Percentiles rank a stretch among this genome's conserved stretches.
These are phyloP conservation scores for Drosophila willistoni DNA, from an alignment of 1,140 invertebrate species.

Conservation along the genomic window DNA sequence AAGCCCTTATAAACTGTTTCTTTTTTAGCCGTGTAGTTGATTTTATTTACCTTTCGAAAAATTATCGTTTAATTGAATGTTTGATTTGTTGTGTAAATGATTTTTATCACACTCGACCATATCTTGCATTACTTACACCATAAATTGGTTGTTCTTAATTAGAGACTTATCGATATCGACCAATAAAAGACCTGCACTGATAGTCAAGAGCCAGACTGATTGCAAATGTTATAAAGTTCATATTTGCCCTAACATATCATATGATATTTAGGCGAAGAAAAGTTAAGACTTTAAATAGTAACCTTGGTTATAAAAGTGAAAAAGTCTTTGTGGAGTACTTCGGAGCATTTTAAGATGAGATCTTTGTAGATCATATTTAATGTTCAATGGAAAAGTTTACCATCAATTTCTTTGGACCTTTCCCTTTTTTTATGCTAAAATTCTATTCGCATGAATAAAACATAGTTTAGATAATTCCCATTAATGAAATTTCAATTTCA, in stretches of 20 bases:
- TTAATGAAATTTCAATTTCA: not conserved
- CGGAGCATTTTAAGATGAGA: too few species aligned
- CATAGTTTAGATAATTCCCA: not conserved
- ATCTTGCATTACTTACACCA: not conserved
- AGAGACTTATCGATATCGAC: not conserved
- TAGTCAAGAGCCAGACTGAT: not conserved
- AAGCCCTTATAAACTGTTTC: too few species aligned
- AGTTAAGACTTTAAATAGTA: not conserved
- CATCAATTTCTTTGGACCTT: too few species aligned
- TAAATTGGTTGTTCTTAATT: not conserved
- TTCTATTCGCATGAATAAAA: not conserved
- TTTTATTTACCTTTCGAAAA: not conserved
- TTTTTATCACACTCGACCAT: not conserved
- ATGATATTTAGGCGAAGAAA: not conserved
- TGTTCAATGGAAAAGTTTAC: too few species aligned
- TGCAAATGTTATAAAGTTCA: not conserved
- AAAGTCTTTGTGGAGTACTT: too few species aligned
- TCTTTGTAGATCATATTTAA: too few species aligned
- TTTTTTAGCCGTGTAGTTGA: not conserved
- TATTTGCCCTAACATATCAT: too few species aligned
- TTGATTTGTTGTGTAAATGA: not conserved
- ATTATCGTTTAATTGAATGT: not conserved
- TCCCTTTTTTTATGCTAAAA: too few species aligned
- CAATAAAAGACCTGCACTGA: not conserved
- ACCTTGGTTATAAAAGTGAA: not conserved